These are phyloP conservation scores for Yoshiicerus persimilis DNA, from an alignment of 1,140 invertebrate species.

Conservation along the genomic window DNA sequence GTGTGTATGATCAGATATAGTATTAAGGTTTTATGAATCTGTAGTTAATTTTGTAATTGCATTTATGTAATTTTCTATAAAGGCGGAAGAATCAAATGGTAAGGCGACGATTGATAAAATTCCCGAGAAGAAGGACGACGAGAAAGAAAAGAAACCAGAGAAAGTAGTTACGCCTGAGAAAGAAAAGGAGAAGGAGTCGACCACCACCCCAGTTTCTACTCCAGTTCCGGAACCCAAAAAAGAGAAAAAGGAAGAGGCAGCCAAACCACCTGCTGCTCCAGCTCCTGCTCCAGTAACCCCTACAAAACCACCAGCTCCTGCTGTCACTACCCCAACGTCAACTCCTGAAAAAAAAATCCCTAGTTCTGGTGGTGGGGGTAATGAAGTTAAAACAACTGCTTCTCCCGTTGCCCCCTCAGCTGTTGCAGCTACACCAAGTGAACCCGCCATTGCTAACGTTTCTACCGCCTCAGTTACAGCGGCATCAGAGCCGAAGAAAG, in stretches of 20 bases:
- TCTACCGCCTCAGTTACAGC: background rate
- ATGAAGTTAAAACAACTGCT: background rate
- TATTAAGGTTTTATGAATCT: background rate
- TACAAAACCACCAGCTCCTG: background rate
- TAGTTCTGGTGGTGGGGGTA: background rate
- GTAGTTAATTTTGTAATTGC: background rate
- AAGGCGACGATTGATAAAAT: background rate
- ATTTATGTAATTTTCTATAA: background rate
- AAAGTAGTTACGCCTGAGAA: background rate
- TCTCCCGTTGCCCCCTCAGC: background rate
- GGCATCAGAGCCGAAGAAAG: conserved; percentile 10
- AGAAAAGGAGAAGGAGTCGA: background rate
- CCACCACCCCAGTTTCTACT: background rate
- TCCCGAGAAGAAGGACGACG: background rate
- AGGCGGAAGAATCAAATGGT: conserved; percentile 1
- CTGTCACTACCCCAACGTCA: background rate
- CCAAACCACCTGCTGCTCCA: background rate
- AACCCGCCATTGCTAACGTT: conserved; percentile 1
- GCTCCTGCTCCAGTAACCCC: background rate
- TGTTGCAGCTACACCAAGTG: background rate
- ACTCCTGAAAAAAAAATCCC: background rate
- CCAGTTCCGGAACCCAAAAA: background rate
- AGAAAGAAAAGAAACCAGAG: background rate
- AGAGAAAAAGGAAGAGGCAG: background rate
- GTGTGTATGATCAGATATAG: too few species aligned